Base-by-base conservation (phyloP, 2,888 invertebrate species). In the Xylophagus ater region DNA sequence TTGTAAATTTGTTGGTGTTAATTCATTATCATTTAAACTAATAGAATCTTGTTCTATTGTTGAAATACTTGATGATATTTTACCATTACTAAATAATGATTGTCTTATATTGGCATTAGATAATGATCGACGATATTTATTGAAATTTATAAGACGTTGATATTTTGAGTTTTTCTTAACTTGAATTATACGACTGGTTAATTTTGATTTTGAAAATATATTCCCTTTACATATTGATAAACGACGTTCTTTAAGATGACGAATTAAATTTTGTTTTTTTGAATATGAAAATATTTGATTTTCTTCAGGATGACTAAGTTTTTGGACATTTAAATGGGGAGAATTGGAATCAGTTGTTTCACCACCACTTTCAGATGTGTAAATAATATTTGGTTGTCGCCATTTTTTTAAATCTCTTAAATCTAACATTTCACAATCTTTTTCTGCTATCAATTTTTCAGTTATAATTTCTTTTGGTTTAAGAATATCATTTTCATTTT, bases 171-270 rank as follows among this genome's bases (percentile, higher is more conserved):
- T 54, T 1, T 34, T 46, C 15, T 44, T 49, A 23, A 48, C 42
- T 12, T 47, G 29, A 21, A 45, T 13, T 8, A 23, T 39, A 12
- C n/a, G 37, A 26, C 45, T 40, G 9, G 29, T 44, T 24, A 42
- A 45, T 12, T 49, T 48, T 4, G 50, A 49, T 14, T 50, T 51
- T 4, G 50, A 48, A 41, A 54, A 55, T 15, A 55, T 50, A 35
- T 50, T 51, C 4, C 57, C 54, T 10, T 52, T 45, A 21, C 46
- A 47, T 2, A 59, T 41, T 4, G 56, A 38, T 19, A 50, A 29
- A 30, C 50, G 41, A 4, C 47, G 46, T 28, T 47, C 44, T 25
- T 25, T 43, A 41, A 23, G 30, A 36, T 26, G 32, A 12, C 14
- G 33, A 5, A 39, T 19, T 8, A 26, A 37, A 12, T 31, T 21